Base-by-base conservation (phyloP, 2,888 invertebrate species). In the Drosophila percnosoma region DNA sequence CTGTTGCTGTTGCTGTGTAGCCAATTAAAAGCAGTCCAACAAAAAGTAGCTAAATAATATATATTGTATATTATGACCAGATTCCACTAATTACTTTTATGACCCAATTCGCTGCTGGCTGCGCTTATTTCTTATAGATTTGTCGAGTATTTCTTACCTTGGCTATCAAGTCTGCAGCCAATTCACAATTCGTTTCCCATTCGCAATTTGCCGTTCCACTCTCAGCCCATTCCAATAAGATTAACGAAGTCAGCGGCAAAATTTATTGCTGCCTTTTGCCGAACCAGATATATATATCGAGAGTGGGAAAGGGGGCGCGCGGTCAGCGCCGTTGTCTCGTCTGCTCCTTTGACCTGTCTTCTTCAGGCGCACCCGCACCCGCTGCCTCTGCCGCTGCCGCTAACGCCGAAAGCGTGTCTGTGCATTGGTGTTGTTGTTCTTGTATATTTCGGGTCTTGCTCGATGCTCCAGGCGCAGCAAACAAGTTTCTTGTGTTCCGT, bases 21-120 rank as follows among this genome's bases (percentile, higher is more conserved):
- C 70, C 80, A 88, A 83, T 88, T 90, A 86, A 82, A 78, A 74
- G 70, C 65, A 29, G 54, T 71, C 78, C 65, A 73, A 59, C 49
- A 55, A 18, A 24, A 61, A 61, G 24, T 31, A 33, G 15, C 48
- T 53, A 61, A 40, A 57, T 55, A 48, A 61, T 60, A 53, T 73
- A 68, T 61, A 60, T 62, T 42, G 53, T 53, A 68, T 33, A 51
- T 48, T 72, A 51, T 67, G 71, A 60, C 53, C 80, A 89, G 78
- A 79, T 76, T 82, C 80, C 62, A 66, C 78, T 90, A 89, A 89
- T 90, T 90, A 88, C 78, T 90, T 90, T 90, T 90, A 90, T 90
- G 91, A 86, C 88, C 89, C 80, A 90, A 88, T 84, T 90, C 87
- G 85, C 63, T 80, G 74, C 45, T 68, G 42, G 49, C 69, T 75